phyloP scores from a whole-genome alignment of 2,888 invertebrate species.

The Synergus itoensis region DNA sequence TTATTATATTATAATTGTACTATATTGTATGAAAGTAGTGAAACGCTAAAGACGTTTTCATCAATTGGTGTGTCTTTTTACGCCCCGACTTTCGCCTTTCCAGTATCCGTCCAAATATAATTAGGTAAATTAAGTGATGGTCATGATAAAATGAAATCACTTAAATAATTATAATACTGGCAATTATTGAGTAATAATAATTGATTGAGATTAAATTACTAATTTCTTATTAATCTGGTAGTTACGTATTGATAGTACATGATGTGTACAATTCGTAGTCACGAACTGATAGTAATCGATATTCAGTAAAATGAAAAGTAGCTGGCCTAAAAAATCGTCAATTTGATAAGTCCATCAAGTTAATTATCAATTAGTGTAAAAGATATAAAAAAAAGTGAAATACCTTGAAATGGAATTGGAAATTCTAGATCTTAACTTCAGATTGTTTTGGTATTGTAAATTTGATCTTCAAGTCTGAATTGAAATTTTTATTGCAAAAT shows the following conservation, averaged over 20 bases:
- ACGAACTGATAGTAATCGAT: neutral
- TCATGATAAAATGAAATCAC: neutral
- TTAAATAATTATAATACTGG: neutral
- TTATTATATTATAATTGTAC: slow-evolving; percentile 19
- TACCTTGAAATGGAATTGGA: neutral
- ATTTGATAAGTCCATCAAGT: neutral
- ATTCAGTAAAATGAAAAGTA: neutral
- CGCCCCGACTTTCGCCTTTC: slow-evolving; percentile 33
- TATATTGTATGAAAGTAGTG: slow-evolving; percentile 12
- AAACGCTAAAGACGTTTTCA: slow-evolving; percentile 10
- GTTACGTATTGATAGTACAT: neutral
- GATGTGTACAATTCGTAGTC: neutral
- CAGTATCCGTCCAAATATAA: slow-evolving; percentile 34
- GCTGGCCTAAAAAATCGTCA: neutral
- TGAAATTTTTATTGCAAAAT: neutral
- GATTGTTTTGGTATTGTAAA: neutral
- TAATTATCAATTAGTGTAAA: slow-evolving; percentile 5
- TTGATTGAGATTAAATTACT: neutral
- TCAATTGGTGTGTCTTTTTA: slow-evolving; percentile 20
- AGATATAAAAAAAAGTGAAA: neutral
- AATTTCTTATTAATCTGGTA: neutral
- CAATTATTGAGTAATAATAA: neutral
- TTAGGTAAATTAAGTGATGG: neutral
- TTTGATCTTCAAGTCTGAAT: neutral
- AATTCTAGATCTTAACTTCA: neutral